Evolutionary conservation across 1,140 invertebrate genomes (phyloP).

Genomic region (Apis cerana): DNA sequence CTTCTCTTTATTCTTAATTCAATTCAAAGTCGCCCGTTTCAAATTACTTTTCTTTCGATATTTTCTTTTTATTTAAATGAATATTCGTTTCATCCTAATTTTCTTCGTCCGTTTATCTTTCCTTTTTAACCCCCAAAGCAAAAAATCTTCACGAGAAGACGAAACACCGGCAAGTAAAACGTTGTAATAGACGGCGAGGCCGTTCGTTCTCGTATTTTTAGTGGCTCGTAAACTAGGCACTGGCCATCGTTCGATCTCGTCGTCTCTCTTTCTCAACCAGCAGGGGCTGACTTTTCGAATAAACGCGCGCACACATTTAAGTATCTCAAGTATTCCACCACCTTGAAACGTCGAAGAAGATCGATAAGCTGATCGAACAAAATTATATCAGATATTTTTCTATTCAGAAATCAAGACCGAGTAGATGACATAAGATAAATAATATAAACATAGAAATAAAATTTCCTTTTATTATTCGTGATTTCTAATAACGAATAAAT

Average conservation of each 20-base stretch:
- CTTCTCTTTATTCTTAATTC: too few species aligned
- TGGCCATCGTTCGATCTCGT: conserved; percentile 62
- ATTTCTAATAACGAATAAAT: too few species aligned
- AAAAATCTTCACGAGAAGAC: conserved; percentile 26
- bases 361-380: not conserved
- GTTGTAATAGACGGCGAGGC: conserved; percentile 57
- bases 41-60: too few species aligned
- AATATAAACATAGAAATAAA: not conserved
- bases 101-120: not conserved
- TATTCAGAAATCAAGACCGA: not conserved
- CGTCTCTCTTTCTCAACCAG: conserved; percentile 51
- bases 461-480: not conserved
- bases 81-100: not conserved
- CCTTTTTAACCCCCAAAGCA: not conserved
- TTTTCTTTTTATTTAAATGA: too few species aligned
- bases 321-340: conserved; percentile 2
- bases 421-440: not conserved
- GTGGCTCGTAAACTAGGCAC: conserved; percentile 68
- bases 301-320: not conserved
- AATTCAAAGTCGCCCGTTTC: too few species aligned
- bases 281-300: not conserved
- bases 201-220: conserved; percentile 65
- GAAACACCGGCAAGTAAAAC: conserved; percentile 36
- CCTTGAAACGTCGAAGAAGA: conserved; percentile 42
- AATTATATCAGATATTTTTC: conserved; percentile 2